phyloP scores from a whole-genome alignment of 2,888 invertebrate species.

The Mesorhabditis sp. region DNA sequence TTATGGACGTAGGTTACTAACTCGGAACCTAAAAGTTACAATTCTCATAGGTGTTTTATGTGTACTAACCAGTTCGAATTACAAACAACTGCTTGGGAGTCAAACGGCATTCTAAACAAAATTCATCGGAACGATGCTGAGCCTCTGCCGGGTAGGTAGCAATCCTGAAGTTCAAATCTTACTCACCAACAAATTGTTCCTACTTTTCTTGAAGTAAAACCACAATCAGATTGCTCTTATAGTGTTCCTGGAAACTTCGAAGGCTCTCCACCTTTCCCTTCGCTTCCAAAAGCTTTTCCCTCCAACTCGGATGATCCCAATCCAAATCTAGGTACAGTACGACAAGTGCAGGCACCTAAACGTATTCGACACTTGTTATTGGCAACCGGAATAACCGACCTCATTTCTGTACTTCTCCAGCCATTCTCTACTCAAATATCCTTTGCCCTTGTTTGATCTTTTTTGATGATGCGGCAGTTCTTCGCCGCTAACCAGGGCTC shows the following conservation, averaged over 20 bases:
- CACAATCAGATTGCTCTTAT: constrained; percentile 28
- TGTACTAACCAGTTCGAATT: constrained; percentile 68
- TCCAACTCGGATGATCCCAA: constrained; percentile 89
- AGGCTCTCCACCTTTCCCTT: constrained; percentile 61
- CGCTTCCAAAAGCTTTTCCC: constrained; percentile 89
- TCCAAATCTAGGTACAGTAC: constrained; percentile 94
- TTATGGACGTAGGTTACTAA: constrained; percentile 62
- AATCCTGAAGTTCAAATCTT: background rate
- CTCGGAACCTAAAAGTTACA: background rate
- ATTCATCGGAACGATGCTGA: constrained; percentile 77
- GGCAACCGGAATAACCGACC: constrained; percentile 71
- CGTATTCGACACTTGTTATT: constrained; percentile 77
- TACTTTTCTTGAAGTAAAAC: constrained; percentile 43
- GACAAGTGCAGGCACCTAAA: constrained; percentile 76
- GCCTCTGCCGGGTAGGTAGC: background rate
- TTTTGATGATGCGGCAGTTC: constrained; percentile 27
- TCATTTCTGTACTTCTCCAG: constrained; percentile 34
- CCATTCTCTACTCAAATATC: constrained; percentile 63
- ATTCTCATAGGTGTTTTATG: background rate
- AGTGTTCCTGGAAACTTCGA: constrained; percentile 21
- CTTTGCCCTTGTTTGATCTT: constrained; percentile 10
- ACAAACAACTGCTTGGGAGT: constrained; percentile 87
- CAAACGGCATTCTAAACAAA: constrained; percentile 86
- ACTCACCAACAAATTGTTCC: background rate
- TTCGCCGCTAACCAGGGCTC: constrained; percentile 29